Evolutionary conservation across 2,113 vertebrate genomes (phyloP).

Genomic region (Pantherophis guttatus): DNA sequence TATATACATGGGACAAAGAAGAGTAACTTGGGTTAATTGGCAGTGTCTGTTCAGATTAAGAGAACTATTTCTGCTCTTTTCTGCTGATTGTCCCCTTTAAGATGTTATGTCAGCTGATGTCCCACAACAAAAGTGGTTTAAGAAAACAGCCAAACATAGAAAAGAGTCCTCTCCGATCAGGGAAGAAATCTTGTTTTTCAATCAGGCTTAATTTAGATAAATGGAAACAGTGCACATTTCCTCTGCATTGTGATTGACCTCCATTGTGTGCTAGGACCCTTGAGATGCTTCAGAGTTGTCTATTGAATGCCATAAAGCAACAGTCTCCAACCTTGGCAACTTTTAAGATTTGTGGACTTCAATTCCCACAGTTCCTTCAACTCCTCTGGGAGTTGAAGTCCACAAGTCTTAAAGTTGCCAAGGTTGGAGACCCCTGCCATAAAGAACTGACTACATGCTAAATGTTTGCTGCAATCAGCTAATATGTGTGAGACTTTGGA

Average conservation of each 20-base stretch:
- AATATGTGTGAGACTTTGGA: neutral
- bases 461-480: neutral
- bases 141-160: neutral
- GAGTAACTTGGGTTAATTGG: neutral
- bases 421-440: neutral
- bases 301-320: neutral
- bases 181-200: neutral
- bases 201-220: neutral
- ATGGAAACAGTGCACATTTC: neutral
- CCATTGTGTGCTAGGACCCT: neutral
- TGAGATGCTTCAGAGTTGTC: rapidly evolving
- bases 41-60: neutral
- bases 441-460: neutral
- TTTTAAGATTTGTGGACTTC: too few species aligned
- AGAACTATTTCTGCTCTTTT: neutral
- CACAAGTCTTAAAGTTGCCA: too few species aligned
- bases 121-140: neutral
- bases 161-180: neutral
- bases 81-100: neutral
- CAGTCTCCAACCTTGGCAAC: too few species aligned
- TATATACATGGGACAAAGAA: neutral
- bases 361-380: too few species aligned
- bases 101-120: neutral
- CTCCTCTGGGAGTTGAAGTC: too few species aligned
- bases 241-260: neutral